Evolutionary conservation across 2,113 vertebrate genomes (phyloP).

Genomic region (Microcebus jonahi): DNA sequence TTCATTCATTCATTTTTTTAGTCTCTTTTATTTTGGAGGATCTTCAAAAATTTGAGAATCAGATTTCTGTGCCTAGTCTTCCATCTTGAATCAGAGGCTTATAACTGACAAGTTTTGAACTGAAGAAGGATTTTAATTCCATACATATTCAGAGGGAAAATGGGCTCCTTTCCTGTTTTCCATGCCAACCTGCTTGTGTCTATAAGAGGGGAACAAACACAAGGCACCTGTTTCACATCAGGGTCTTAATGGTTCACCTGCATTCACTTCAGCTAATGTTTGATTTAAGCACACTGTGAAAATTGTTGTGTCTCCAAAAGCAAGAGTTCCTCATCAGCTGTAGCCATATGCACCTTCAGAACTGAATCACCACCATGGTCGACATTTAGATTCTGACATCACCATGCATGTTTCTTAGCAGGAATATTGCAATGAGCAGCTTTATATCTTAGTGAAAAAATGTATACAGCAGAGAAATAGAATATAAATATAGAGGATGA

Average conservation of each 20-base stretch:
- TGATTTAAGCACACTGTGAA: background rate
- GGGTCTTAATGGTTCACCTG: background rate
- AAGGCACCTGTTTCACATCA: background rate
- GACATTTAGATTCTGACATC: background rate
- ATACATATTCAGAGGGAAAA: background rate
- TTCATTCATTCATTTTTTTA: background rate
- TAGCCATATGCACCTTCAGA: background rate
- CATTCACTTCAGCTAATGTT: background rate
- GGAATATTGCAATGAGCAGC: background rate
- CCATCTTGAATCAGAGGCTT: background rate
- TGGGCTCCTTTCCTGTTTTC: background rate
- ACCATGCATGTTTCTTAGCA: background rate
- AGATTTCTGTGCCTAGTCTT: background rate
- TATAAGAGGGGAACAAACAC: background rate
- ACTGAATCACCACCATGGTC: background rate
- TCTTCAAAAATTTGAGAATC: background rate
- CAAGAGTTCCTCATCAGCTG: background rate
- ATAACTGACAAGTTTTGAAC: background rate
- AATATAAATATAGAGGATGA: background rate
- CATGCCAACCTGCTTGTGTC: background rate
- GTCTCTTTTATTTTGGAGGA: background rate
- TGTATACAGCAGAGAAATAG: background rate
- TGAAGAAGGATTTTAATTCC: background rate
- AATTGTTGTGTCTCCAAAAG: background rate
- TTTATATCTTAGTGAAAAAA: background rate